Conservation (phyloP, 2,888 invertebrate genomes). For the Ornithoptera alexandrae region DNA sequence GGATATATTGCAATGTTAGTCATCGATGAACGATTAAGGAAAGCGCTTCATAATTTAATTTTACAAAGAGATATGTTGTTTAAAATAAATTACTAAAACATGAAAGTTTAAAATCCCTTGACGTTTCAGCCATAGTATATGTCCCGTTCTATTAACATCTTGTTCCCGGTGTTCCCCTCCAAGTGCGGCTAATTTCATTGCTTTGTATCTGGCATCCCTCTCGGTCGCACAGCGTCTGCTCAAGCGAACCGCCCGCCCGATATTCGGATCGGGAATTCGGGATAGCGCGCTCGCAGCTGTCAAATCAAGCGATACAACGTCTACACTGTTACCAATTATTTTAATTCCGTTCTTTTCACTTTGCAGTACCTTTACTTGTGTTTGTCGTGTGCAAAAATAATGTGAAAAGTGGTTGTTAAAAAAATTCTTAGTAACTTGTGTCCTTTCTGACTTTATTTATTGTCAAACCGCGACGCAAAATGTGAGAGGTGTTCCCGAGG, state of each 20-base stretch:
- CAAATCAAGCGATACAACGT: conserved; percentile 68
- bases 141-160: conserved; percentile 69
- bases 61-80: conserved; percentile 9
- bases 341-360: conserved; percentile 49
- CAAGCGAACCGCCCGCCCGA: conserved; percentile 55
- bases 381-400: conserved; percentile 79
- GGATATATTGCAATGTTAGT: conserved; percentile 42
- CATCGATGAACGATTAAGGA: conserved; percentile 46
- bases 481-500: conserved; percentile 68
- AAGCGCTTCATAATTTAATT: conserved; percentile 40
- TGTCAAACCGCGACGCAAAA: conserved; percentile 64
- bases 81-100: background rate
- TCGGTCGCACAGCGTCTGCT: conserved; percentile 63
- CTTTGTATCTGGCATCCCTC: conserved; percentile 47
- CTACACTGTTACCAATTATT: conserved; percentile 36
- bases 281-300: conserved; percentile 74
- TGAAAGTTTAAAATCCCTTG: conserved; percentile 42
- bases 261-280: conserved; percentile 76
- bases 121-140: conserved; percentile 57
- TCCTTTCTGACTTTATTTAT: conserved; percentile 68
- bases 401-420: conserved; percentile 81
- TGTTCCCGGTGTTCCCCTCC: conserved; percentile 59
- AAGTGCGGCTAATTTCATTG: conserved; percentile 60
- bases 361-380: conserved; percentile 79
- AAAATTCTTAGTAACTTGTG: conserved; percentile 73